Base-by-base conservation (phyloP, 2,888 invertebrate species). In the Phyllotreta striolata region DNA sequence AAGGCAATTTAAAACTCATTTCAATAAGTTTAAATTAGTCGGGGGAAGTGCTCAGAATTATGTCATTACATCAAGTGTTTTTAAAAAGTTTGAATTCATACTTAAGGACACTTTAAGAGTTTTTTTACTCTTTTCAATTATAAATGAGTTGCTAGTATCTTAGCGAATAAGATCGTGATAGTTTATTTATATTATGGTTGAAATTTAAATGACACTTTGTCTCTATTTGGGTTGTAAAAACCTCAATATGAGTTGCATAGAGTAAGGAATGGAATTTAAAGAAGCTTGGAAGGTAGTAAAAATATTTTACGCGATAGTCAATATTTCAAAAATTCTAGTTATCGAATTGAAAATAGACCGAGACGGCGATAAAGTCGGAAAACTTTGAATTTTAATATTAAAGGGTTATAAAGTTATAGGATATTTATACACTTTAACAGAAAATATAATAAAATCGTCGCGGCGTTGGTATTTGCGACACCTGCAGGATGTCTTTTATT, bases 401-500 rank as follows among this genome's bases (percentile, higher is more conserved):
- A 49, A 49, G 49, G 44, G 47, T 44, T 55, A 62, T 51, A 51
- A 52, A 49, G 62, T 12, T 38, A 54, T n/a, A 62, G 3, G 44
- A 63, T 63, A 66, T 66, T 66, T 63, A 57, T 61, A 55, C 55
- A 66, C 63, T 62, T 61, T 57, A 44, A 49, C 62, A 65, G 63
- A 46, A 70, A 69, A 65, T 65, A 69, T 66, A 64, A 66, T 69
- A 69, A 70, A 66, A 70, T 67, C 51, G 57, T 57, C 63, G 65
- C 66, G 68, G 67, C 65, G 66, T 67, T 70, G 62, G 68, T 68
- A 66, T 58, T 57, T 66, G 69, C 60, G 69, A 73, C 74, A 74
- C 71, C 73, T 74, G 73, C 67, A 68, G 68, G 69, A 69, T 70
- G 68, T 69, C 72, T 69, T 73, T 71, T 74, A 70, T 71, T 67